These are phyloP conservation scores for Drosophila buzzatii DNA, from an alignment of 2,888 invertebrate genomes.

Conservation along the genomic window DNA sequence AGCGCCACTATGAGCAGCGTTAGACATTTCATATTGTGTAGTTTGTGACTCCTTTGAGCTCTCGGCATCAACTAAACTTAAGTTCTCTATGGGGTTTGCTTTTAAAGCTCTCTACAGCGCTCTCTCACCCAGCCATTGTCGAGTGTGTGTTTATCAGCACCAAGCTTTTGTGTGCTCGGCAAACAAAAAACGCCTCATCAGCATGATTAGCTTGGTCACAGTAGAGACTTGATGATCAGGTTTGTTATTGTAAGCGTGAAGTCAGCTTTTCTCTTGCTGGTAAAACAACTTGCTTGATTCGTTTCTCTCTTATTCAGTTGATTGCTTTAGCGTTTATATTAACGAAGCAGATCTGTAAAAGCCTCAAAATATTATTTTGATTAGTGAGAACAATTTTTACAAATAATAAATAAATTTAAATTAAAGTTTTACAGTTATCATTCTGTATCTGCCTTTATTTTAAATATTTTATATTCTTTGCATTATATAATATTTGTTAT, in stretches of 20 bases:
- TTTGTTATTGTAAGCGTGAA: not conserved
- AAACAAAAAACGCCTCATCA: constrained; percentile 23
- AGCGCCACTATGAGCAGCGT: constrained; percentile 18
- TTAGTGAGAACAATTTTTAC: no score
- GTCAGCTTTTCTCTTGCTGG: not conserved
- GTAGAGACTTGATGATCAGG: not conserved
- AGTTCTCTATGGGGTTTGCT: not conserved
- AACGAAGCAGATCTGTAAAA: no score
- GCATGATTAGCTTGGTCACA: constrained; percentile 10
- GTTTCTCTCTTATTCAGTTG: not conserved
- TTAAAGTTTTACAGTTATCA: no score
- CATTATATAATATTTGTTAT: not conserved
- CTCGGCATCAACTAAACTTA: constrained; percentile 16
- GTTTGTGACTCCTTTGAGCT: not conserved
- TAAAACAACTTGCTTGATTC: not conserved
- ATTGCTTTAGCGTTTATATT: no score
- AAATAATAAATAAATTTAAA: no score
- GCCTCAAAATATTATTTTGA: no score
- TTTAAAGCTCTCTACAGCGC: constrained; percentile 8
- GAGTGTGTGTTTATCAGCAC: constrained; percentile 25
- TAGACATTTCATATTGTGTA: constrained; percentile 39
- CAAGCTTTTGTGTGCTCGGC: not conserved
- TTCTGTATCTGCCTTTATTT: no score
- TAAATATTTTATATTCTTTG: no score
- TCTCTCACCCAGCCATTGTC: not conserved